A percentile compares a stretch with the other conserved stretches of the same genome.
Evolutionary conservation across 2,113 vertebrate genomes (phyloP).

Genomic region (Psilopogon haemacephalus): DNA sequence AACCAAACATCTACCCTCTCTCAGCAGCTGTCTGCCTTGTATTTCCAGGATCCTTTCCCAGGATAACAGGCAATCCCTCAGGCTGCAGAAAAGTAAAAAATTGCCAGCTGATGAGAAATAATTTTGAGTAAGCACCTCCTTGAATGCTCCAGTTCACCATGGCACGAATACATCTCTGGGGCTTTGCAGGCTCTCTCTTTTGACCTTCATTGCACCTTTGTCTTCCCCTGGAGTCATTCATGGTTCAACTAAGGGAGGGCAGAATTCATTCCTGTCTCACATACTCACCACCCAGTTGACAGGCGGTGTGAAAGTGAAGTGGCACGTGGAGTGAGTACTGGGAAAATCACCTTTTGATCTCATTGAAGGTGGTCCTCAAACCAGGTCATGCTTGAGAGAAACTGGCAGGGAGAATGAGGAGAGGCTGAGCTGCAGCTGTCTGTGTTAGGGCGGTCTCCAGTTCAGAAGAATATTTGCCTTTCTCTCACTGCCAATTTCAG

Average conservation of each 20-base stretch:
- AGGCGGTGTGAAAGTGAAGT: slow-evolving; percentile 8
- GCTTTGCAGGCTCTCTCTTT: background rate
- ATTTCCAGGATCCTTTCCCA: slow-evolving; percentile 1
- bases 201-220: background rate
- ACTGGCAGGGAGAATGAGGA: slow-evolving; percentile 40
- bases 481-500: slow-evolving; percentile 10
- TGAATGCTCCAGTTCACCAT: background rate
- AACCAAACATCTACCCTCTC: background rate
- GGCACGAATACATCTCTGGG: background rate
- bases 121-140: background rate
- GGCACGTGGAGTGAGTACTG: background rate
- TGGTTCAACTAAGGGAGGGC: background rate
- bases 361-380: slow-evolving; percentile 62
- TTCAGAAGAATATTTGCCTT: slow-evolving; percentile 47
- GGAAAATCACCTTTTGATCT: slow-evolving; percentile 55
- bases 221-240: background rate
- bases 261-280: slow-evolving; percentile 6
- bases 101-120: background rate
- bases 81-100: background rate
- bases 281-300: background rate
- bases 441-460: slow-evolving; percentile 8
- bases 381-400: slow-evolving; percentile 59
- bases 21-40: background rate
- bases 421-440: slow-evolving; percentile 54
- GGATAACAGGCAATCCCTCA: background rate